Conservation (phyloP, 2,113 vertebrate genomes). For the Equus przewalskii region DNA sequence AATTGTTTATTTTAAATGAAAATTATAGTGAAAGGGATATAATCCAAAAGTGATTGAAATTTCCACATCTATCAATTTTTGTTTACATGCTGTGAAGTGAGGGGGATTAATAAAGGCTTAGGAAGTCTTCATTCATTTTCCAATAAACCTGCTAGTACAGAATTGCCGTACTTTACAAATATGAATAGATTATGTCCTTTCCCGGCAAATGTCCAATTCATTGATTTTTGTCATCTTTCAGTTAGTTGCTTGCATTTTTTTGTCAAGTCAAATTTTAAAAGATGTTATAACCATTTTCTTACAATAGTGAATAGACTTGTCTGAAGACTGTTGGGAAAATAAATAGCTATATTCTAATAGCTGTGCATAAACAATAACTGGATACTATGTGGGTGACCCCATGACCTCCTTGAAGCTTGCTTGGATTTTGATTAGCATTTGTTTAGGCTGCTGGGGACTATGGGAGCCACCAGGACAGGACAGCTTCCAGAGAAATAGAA, state of each 20-base stretch:
- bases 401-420: not conserved
- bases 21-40: conserved; percentile 15
- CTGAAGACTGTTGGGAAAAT: conserved; percentile 21
- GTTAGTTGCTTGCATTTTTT: not conserved
- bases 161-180: conserved; percentile 33
- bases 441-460: not conserved
- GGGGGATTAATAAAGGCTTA: not conserved
- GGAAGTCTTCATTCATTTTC: conserved; percentile 55
- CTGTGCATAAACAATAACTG: not conserved
- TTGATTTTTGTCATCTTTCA: conserved; percentile 52
- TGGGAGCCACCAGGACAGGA: not conserved
- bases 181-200: not conserved
- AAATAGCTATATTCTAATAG: conserved; percentile 45
- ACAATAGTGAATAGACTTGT: not conserved
- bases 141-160: not conserved
- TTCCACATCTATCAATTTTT: conserved; percentile 42
- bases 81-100: conserved; percentile 23
- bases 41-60: conserved; percentile 63
- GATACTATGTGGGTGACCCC: not conserved
- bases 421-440: conserved; percentile 64
- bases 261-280: conserved; percentile 22
- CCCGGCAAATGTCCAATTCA: not conserved
- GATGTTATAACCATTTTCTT: not conserved
- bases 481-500: conserved; percentile 48
- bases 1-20: conserved; percentile 71